Evolutionary conservation across 2,888 invertebrate genomes (phyloP).

Genomic region (Spilosoma lubricipeda): DNA sequence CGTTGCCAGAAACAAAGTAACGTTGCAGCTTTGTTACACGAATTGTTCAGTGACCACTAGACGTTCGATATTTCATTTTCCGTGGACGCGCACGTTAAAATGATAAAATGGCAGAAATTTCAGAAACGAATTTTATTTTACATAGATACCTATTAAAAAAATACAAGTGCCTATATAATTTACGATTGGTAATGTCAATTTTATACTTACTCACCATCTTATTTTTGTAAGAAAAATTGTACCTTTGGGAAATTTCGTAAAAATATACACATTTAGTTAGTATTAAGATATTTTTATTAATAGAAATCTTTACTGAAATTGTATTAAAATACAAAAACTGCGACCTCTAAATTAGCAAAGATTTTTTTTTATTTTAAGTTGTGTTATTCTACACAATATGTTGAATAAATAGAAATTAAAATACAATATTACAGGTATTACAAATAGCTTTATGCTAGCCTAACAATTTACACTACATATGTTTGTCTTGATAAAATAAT

Average conservation of each 20-base stretch:
- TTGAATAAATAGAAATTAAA: too few species aligned
- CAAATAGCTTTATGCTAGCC: too few species aligned
- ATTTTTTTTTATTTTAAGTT: background rate
- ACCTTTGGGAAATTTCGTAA: background rate
- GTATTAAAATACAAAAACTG: background rate
- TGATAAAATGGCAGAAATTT: background rate
- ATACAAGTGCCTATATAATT: background rate
- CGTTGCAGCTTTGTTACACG: constrained; percentile 1
- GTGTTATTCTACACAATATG: too few species aligned
- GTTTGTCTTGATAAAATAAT: too few species aligned
- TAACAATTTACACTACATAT: too few species aligned
- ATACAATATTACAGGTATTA: too few species aligned
- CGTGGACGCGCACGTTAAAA: background rate
- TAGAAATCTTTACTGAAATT: background rate
- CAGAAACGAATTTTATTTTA: background rate
- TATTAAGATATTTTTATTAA: background rate
- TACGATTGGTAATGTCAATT: background rate
- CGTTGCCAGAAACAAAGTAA: constrained; percentile 17
- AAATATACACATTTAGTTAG: background rate
- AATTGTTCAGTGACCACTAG: constrained; percentile 13
- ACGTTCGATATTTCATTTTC: constrained; percentile 2
- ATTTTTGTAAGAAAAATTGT: background rate
- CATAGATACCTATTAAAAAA: background rate
- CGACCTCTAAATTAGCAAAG: background rate
- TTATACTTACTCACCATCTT: too few species aligned